Percentiles rank a stretch among this genome's conserved stretches.
Conservation (phyloP, 2,888 invertebrate genomes). For the Halictus ligatus region DNA sequence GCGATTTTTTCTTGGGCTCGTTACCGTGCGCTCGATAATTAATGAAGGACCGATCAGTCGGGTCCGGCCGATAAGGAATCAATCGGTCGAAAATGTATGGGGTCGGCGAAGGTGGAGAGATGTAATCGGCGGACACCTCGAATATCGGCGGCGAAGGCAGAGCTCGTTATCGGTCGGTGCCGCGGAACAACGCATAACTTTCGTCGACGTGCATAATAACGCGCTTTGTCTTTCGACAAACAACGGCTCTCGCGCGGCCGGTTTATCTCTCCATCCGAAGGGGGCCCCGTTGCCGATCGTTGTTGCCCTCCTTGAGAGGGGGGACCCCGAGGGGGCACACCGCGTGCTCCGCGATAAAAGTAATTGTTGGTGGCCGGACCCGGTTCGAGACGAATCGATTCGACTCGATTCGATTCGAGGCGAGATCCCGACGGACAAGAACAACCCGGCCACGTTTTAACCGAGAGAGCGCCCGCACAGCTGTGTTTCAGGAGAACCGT, state of each 20-base stretch:
- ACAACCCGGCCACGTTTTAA: constrained; percentile 25
- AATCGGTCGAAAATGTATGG: constrained; percentile 35
- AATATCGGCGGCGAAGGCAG: constrained; percentile 35
- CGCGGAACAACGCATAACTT: constrained; percentile 60
- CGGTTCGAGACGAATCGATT: constrained; percentile 56
- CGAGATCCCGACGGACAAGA: constrained; percentile 56
- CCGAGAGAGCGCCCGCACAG: neutral
- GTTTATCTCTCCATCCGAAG: constrained; percentile 58
- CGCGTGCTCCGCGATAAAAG: constrained; percentile 56
- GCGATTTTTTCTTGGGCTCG: neutral
- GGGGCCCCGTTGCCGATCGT: constrained; percentile 31
- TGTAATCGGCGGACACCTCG: constrained; percentile 55
- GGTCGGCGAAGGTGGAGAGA: constrained; percentile 25
- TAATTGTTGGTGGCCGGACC: constrained; percentile 57
- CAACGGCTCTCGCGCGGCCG: constrained; percentile 31
- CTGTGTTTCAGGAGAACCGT: constrained; percentile 13
- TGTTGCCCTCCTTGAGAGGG: constrained; percentile 24
- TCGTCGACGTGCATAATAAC: constrained; percentile 60
- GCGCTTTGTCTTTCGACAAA: constrained; percentile 64
- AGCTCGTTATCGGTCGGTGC: constrained; percentile 44
- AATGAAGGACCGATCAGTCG: constrained; percentile 18
- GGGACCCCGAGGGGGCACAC: neutral
- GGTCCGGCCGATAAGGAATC: constrained; percentile 37
- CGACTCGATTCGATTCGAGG: constrained; percentile 54
- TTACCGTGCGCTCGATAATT: constrained; percentile 9